Conservation (phyloP, 2,888 invertebrate species). For the Blastobasis lacticolella region DNA sequence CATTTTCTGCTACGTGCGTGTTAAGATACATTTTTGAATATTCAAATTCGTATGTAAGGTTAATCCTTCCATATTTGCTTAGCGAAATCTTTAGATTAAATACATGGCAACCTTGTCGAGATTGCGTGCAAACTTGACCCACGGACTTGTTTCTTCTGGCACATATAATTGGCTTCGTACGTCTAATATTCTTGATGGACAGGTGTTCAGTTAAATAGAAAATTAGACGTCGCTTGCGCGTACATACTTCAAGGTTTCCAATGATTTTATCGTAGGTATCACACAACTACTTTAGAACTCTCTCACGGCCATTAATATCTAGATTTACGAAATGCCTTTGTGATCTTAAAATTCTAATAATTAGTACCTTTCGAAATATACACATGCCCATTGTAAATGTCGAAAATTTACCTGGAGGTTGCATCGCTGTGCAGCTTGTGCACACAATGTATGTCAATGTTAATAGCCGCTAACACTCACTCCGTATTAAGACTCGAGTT, state of each 20-base stretch:
- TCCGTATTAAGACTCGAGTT: conserved; percentile 43
- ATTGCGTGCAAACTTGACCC: conserved; percentile 39
- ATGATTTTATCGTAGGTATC: too few species aligned
- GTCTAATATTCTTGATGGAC: conserved; percentile 13
- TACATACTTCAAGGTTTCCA: too few species aligned
- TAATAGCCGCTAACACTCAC: conserved; percentile 54
- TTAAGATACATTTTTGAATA: conserved; percentile 1
- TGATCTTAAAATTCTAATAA: conserved; percentile 15
- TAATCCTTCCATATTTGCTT: conserved; percentile 10
- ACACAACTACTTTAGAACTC: too few species aligned
- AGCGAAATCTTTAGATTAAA: conserved; percentile 6
- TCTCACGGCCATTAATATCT: background rate
- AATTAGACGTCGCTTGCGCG: background rate
- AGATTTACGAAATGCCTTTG: conserved; percentile 7
- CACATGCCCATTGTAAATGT: conserved; percentile 34
- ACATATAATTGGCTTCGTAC: conserved; percentile 16
- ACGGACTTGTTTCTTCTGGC: conserved; percentile 13
- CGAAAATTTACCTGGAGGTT: conserved; percentile 44
- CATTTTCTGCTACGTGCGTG: background rate
- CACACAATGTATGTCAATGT: conserved; percentile 57
- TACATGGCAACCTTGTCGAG: conserved; percentile 23
- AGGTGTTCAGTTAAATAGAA: conserved; percentile 11
- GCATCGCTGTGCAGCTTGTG: conserved; percentile 13
- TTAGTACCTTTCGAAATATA: conserved; percentile 28
- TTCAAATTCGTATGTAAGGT: conserved; percentile 1